Evolutionary conservation across 2,888 invertebrate species (phyloP), one percentile per base, ranked within the genome.

Genomic region (Pherbina coryleti): DNA sequence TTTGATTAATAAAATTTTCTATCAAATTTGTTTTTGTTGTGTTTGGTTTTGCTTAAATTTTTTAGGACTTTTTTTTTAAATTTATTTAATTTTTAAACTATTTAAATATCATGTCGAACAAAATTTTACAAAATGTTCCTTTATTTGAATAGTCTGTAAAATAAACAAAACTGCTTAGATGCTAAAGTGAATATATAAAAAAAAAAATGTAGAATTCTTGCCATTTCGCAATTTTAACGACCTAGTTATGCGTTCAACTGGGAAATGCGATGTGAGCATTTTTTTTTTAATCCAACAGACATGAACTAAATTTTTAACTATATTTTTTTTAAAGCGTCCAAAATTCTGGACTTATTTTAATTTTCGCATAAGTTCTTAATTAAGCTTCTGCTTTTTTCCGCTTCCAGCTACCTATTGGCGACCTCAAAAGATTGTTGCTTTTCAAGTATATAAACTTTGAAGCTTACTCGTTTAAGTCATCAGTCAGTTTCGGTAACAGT

Each of bases 401-500:
- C n/a, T 22, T 3, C 3, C 25, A 25, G 8, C 28, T 25, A 11
- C 34, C n/a, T 64, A 31, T 31, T n/a, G 28, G 34, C 17, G 72
- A 60, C 72, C 72, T 25, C 31, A 60, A 72, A 60, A 37, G 25
- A 60, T 19, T 3, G 8, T 8, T 2, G 17, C 14, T 19, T 25
- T n/a, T 37, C 11, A 17, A 77, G 82, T 85, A 85, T 85, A 85
- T 78, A 85, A 84, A 60, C 57, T 49, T 17, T 28, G 28, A 7
- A 17, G 28, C 5, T 17, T 19, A 8, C 51, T 19, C 2, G 31
- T 74, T 9, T 72, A 9, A 78, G 75, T 69, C 81, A 86, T 86
- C 85, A 85, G 86, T 84, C 82, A 84, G 81, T 80, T 83, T 83
- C 83, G 81, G 84, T 79, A 77, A 81, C 79, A 44, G 44, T 77